Evolutionary conservation across 2,888 invertebrate genomes (phyloP).

Genomic region (Rhingia campestris): DNA sequence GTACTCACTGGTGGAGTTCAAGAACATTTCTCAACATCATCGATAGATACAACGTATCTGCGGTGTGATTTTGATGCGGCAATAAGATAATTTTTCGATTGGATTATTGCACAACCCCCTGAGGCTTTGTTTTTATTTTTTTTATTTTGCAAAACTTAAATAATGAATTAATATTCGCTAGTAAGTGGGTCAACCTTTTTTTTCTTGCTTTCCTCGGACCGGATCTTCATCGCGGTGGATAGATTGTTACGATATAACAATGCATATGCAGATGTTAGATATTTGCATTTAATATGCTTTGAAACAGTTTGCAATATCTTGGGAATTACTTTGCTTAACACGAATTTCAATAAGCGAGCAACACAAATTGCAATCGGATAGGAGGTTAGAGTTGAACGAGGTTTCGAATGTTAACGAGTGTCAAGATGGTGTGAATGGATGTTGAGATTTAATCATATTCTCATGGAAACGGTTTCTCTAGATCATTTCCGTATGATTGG

Average conservation of each 20-base stretch:
- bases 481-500: slow-evolving; percentile 17
- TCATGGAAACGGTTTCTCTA: slow-evolving; percentile 21
- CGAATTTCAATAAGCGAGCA: neutral
- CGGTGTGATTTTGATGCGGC: neutral
- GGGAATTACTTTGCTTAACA: neutral
- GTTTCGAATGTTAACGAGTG: neutral
- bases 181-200: slow-evolving; percentile 34
- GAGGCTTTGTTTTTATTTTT: neutral
- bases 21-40: slow-evolving; percentile 5
- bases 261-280: neutral
- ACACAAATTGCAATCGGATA: neutral
- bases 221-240: slow-evolving; percentile 1
- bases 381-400: neutral
- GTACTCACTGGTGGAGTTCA: slow-evolving; percentile 3
- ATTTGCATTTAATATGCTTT: neutral
- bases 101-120: slow-evolving; percentile 2
- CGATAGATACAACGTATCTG: neutral
- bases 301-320: neutral
- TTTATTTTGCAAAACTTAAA: neutral
- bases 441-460: slow-evolving; percentile 20
- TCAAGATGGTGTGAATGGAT: neutral
- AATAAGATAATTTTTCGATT: slow-evolving; percentile 1
- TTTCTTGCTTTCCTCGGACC: neutral
- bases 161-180: slow-evolving; percentile 5
- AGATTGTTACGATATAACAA: slow-evolving; percentile 1